phyloP scores from a whole-genome alignment of 2,113 vertebrate species.

The Scortum barcoo region DNA sequence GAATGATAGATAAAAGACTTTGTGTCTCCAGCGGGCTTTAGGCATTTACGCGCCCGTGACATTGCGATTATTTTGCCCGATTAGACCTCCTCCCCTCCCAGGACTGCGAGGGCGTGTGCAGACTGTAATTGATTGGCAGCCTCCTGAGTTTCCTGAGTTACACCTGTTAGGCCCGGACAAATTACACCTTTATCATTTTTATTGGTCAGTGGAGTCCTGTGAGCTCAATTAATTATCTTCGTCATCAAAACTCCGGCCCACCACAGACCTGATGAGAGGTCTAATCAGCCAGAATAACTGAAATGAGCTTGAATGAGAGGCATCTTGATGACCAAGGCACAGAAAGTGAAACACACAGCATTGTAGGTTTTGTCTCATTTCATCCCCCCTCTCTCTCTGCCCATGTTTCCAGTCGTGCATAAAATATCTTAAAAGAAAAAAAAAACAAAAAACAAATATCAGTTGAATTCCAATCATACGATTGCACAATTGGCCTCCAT shows the following conservation, averaged over 20 bases:
- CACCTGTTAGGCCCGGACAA: not conserved
- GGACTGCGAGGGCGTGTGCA: not conserved
- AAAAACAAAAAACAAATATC: not conserved
- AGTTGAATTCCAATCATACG: not conserved
- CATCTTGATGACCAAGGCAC: not conserved
- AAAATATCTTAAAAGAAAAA: not conserved
- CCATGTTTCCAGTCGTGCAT: not conserved
- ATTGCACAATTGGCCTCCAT: conserved; percentile 2
- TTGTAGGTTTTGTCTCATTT: not conserved
- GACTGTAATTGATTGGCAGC: not conserved
- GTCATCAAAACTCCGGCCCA: not conserved
- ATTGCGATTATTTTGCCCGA: not conserved
- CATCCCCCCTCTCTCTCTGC: not conserved
- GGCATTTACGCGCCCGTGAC: not conserved
- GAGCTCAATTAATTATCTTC: not conserved
- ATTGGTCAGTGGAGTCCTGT: not conserved
- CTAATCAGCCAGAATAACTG: not conserved
- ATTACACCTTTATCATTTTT: not conserved
- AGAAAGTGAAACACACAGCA: not conserved
- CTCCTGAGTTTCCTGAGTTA: not conserved
- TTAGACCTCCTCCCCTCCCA: not conserved
- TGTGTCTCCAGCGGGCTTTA: not conserved
- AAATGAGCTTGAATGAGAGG: not conserved
- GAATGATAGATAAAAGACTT: not conserved
- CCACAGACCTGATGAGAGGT: not conserved